Conservation (phyloP, 1,140 invertebrate species). For the Bilobella aurantiaca region DNA sequence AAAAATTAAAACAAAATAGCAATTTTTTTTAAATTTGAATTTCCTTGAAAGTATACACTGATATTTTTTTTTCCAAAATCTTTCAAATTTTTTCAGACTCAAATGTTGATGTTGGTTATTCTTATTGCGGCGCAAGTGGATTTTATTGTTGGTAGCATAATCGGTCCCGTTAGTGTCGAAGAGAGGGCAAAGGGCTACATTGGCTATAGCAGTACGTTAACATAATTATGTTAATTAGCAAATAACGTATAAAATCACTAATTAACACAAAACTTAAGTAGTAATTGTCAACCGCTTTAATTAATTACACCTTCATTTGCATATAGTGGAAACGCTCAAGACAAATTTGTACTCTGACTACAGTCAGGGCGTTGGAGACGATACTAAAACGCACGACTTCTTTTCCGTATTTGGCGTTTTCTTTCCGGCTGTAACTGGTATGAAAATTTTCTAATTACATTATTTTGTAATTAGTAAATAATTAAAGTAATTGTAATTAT, state of each 20-base stretch:
- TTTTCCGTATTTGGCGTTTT: conserved; percentile 39
- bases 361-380: conserved; percentile 31
- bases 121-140: conserved; percentile 50
- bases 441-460: background rate
- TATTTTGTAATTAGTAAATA: too few relatives aligned
- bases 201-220: conserved; percentile 45
- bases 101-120: conserved; percentile 50
- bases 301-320: too few relatives aligned
- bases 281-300: too few relatives aligned
- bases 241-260: background rate
- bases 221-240: background rate
- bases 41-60: conserved; percentile 8
- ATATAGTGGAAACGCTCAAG: conserved; percentile 36
- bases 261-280: too few relatives aligned
- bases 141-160: conserved; percentile 49
- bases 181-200: conserved; percentile 46
- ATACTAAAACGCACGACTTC: conserved; percentile 37
- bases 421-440: conserved; percentile 47
- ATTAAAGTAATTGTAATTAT: too few relatives aligned
- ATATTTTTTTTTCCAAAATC: background rate
- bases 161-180: conserved; percentile 44
- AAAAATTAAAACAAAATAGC: too few relatives aligned
- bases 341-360: conserved; percentile 44
- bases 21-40: too few relatives aligned
- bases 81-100: conserved; percentile 42